Conservation (phyloP, 2,888 invertebrate genomes). For the Artemia sinica region DNA sequence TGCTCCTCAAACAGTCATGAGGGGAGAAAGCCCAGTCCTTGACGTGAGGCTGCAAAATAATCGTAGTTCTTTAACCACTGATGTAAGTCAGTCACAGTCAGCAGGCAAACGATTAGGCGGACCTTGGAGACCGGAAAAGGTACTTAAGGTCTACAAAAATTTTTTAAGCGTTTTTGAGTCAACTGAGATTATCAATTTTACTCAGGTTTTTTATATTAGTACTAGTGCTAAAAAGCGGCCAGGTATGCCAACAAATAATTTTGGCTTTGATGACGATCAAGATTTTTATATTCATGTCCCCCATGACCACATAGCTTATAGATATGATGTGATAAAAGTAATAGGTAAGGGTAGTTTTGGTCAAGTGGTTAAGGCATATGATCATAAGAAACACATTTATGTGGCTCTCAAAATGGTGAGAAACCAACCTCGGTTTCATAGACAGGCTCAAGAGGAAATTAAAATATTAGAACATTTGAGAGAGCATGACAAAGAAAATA, state of each 20-base stretch:
- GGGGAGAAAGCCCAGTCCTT: slow-evolving; percentile 20
- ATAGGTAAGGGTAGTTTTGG: slow-evolving; percentile 98
- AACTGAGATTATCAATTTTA: slow-evolving; percentile 85
- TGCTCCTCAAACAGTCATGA: slow-evolving; percentile 18
- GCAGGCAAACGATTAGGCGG: slow-evolving; percentile 35
- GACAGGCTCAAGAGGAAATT: slow-evolving; percentile 96
- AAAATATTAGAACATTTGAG: slow-evolving; percentile 83
- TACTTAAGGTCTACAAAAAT: slow-evolving; percentile 71
- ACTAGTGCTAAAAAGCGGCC: slow-evolving; percentile 88
- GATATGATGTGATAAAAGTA: slow-evolving; percentile 87
- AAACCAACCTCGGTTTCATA: slow-evolving; percentile 93
- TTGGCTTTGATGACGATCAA: slow-evolving; percentile 94
- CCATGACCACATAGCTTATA: slow-evolving; percentile 91
- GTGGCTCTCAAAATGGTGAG: slow-evolving; percentile 95
- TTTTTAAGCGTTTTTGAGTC: slow-evolving; percentile 92
- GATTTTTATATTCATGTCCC: slow-evolving; percentile 93
- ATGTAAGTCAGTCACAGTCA: slow-evolving; percentile 13
- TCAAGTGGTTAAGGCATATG: slow-evolving; percentile 94
- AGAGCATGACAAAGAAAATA: slow-evolving; percentile 89
- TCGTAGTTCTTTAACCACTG: slow-evolving; percentile 15
- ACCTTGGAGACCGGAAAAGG: slow-evolving; percentile 67
- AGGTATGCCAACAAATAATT: slow-evolving; percentile 71
- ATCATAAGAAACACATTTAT: slow-evolving; percentile 88
- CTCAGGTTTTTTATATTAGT: slow-evolving; percentile 78
- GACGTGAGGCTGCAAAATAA: slow-evolving; percentile 15